Evolutionary conservation across 2,888 invertebrate genomes (phyloP).

Genomic region (Ephialtes manifestator): DNA sequence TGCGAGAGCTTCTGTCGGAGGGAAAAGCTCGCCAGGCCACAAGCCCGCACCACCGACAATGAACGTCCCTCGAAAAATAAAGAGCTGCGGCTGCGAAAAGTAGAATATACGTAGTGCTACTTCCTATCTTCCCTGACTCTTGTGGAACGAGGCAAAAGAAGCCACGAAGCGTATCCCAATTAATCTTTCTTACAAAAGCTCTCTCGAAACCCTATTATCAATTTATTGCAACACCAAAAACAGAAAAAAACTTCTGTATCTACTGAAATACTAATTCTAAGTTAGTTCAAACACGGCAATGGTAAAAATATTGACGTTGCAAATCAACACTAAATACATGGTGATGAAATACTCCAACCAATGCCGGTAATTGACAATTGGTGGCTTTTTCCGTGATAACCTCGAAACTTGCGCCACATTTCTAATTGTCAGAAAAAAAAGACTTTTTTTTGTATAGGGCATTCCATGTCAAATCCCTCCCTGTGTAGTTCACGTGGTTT

Average conservation of each 20-base stretch:
- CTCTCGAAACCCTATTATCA: conserved; percentile 19
- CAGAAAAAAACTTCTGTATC: not conserved
- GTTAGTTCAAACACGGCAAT: not conserved
- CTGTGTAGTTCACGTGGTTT: too few species aligned
- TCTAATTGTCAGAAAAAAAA: too few species aligned
- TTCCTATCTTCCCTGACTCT: conserved; percentile 10
- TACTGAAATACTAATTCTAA: not conserved
- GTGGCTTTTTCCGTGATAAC: too few species aligned
- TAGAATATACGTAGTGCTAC: conserved; percentile 37
- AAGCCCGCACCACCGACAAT: conserved; percentile 12
- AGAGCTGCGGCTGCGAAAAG: conserved; percentile 33
- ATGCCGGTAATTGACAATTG: too few species aligned
- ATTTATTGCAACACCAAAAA: conserved; percentile 23
- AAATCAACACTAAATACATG: too few species aligned
- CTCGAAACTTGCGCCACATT: too few species aligned
- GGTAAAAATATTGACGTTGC: too few species aligned
- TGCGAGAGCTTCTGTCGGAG: conserved; percentile 37
- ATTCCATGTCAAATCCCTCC: too few species aligned
- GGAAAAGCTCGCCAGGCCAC: conserved; percentile 16
- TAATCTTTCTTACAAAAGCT: conserved; percentile 44
- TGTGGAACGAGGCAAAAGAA: not conserved
- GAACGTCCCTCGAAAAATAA: conserved; percentile 47
- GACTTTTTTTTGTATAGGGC: too few species aligned
- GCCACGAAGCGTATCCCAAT: conserved; percentile 29
- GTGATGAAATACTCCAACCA: too few species aligned